Evolutionary conservation across 1,140 invertebrate genomes (phyloP).

Genomic region (Lordiphosa mommai): DNA sequence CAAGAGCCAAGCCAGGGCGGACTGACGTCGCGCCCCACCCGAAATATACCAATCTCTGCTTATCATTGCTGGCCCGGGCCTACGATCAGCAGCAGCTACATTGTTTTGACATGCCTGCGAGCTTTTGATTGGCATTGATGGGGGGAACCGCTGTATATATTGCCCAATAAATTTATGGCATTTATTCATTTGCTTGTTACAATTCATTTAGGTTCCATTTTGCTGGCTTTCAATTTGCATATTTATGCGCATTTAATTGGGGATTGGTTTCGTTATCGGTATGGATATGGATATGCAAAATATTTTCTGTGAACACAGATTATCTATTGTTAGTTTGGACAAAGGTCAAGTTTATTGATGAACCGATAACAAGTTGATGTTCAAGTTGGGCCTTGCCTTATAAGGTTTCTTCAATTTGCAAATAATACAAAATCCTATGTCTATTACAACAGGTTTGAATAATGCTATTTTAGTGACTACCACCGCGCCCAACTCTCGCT

Average conservation of each 20-base stretch:
- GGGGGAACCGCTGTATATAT: conserved; percentile 18
- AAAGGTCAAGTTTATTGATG: conserved; percentile 59
- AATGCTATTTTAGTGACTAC: too few relatives aligned
- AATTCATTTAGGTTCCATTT: conserved; percentile 68
- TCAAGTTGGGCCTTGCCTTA: conserved; percentile 38
- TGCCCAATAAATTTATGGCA: conserved; percentile 38
- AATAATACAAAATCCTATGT: conserved; percentile 28
- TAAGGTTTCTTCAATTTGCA: conserved; percentile 28
- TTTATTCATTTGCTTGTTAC: conserved; percentile 67
- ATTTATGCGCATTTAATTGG: conserved; percentile 75
- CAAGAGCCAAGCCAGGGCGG: conserved; percentile 17
- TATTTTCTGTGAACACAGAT: conserved; percentile 6
- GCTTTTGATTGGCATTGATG: conserved; percentile 70
- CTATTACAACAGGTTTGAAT: conserved; percentile 46
- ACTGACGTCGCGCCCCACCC: neutral
- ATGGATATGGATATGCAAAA: conserved; percentile 13
- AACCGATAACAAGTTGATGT: conserved; percentile 52
- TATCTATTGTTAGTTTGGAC: conserved; percentile 28
- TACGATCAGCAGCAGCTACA: conserved; percentile 13
- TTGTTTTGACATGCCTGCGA: conserved; percentile 62
- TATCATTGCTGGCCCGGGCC: conserved; percentile 7
- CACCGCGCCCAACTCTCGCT: conserved; percentile 36
- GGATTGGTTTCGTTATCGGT: conserved; percentile 41
- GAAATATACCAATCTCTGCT: conserved; percentile 19
- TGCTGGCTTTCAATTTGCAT: conserved; percentile 49